Evolutionary conservation across 2,797 vertebrate species (phyloP).

Genomic region (Catamblyrhynchus diadema): DNA sequence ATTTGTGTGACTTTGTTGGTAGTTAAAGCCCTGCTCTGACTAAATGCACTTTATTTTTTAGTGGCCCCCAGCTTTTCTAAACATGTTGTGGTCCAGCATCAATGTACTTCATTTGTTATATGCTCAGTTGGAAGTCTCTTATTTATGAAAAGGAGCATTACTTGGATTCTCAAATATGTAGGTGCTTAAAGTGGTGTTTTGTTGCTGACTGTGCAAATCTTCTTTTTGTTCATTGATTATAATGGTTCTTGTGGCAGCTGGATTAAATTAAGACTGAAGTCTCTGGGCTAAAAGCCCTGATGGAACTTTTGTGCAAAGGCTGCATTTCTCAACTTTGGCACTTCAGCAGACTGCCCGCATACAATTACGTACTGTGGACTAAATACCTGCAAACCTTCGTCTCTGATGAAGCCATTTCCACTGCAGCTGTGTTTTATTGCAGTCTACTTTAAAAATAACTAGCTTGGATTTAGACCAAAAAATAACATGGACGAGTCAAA

Average conservation of each 20-base stretch:
- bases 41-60: neutral
- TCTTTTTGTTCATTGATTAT: slow-evolving; percentile 60
- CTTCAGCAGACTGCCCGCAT: neutral
- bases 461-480: slow-evolving; percentile 6
- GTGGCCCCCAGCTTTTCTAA: neutral
- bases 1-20: neutral
- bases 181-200: neutral
- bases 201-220: slow-evolving; percentile 59
- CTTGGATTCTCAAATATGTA: slow-evolving; percentile 8
- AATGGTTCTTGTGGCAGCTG: slow-evolving; percentile 53
- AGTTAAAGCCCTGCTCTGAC: neutral
- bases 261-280: slow-evolving; percentile 65
- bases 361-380: neutral
- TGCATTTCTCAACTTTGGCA: slow-evolving; percentile 25
- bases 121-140: slow-evolving; percentile 34
- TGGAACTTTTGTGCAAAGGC: slow-evolving; percentile 57
- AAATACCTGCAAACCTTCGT: neutral
- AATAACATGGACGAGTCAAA: neutral
- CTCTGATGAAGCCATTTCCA: neutral
- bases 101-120: neutral
- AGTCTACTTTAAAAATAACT: slow-evolving; percentile 14
- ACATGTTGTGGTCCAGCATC: neutral
- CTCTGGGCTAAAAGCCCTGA: slow-evolving; percentile 54
- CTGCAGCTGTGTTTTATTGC: neutral
- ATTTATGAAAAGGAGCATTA: slow-evolving; percentile 40